Base-by-base conservation (phyloP, 2,113 vertebrate species). In the Actinemys pallida region DNA sequence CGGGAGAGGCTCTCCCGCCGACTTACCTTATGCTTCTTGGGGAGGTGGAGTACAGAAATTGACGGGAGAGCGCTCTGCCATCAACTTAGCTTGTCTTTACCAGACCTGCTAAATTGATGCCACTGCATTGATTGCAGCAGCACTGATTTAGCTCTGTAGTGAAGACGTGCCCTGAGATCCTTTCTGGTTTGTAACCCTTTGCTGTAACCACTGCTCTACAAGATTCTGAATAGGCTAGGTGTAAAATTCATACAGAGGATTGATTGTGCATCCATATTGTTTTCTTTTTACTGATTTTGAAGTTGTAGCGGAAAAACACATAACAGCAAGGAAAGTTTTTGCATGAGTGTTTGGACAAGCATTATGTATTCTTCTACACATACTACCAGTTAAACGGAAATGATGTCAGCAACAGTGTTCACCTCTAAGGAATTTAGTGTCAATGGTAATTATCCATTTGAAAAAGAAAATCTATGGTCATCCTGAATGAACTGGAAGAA, bases 171-270 rank as follows among this genome's bases (percentile, higher is more conserved):
- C 8, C 53, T 54, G 53, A 54, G 53, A 22, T 78, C 8, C 89
- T 95, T 86, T 86, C 82, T 84, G 83, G 17, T 88, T 84, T 97
- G 96, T 97, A 96, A 97, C 94, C 96, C 92, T 56, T 96, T 95
- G 83, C 10, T 94, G 53, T 83, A 89, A 50, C 85, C 80, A 13
- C 29, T 88, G 62, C 29, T 86, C 91, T 84, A 52, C 85, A 65
- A 22, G 57, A 4, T 50, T 94, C 47, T 59, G 45, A 24, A 9
- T 42, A 52, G 69, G 29, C 17, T 89, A 54, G 19, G 13, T 47
- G 25, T 22, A 42, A 50, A 69, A 25, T 65, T 86, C 16, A 52
- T 11, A n/a, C 39, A 9, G 65, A 22, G 85, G 42, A 50, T 29
- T 24, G 45, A 84, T 42, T 22, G 42, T 29, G 39, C 17, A 91